A percentile compares a stretch with the other conserved stretches of the same genome.
phyloP scores from a whole-genome alignment of 2,888 invertebrate species.

The Drosophila melanosoma region DNA sequence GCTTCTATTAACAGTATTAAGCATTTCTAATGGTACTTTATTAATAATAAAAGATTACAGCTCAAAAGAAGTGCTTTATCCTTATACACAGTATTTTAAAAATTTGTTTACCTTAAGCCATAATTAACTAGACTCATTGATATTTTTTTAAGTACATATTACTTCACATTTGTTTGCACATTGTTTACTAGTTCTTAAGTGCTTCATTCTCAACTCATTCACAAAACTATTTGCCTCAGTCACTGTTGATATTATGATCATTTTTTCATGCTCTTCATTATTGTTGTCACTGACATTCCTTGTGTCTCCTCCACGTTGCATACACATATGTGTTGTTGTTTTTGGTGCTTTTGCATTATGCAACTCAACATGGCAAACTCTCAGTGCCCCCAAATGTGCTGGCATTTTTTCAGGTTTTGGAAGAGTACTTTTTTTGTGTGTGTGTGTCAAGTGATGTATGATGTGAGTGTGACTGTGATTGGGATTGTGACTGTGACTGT shows the following conservation, averaged over 20 bases:
- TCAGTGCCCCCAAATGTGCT: slow-evolving; percentile 38
- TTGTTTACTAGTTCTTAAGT: slow-evolving; percentile 10
- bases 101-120: not conserved
- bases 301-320: slow-evolving; percentile 21
- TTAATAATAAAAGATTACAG: not conserved
- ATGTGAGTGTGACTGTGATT: slow-evolving; percentile 20
- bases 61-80: not conserved
- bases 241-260: slow-evolving; percentile 11
- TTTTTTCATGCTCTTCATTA: not conserved
- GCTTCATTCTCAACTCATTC: slow-evolving; percentile 21
- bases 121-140: not conserved
- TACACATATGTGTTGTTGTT: slow-evolving; percentile 1
- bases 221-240: slow-evolving; percentile 24
- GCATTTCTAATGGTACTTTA: not conserved
- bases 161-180: not conserved
- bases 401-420: slow-evolving; percentile 67
- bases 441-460: slow-evolving; percentile 50
- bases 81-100: not conserved
- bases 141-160: not conserved
- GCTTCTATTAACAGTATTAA: not conserved
- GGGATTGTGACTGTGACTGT: slow-evolving; percentile 16
- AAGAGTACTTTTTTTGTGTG: slow-evolving; percentile 29
- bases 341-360: slow-evolving; percentile 41
- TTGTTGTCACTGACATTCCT: slow-evolving; percentile 33
- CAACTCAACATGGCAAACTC: slow-evolving; percentile 50